Conservation (phyloP, 2,113 vertebrate species). For the Taxidea taxus region DNA sequence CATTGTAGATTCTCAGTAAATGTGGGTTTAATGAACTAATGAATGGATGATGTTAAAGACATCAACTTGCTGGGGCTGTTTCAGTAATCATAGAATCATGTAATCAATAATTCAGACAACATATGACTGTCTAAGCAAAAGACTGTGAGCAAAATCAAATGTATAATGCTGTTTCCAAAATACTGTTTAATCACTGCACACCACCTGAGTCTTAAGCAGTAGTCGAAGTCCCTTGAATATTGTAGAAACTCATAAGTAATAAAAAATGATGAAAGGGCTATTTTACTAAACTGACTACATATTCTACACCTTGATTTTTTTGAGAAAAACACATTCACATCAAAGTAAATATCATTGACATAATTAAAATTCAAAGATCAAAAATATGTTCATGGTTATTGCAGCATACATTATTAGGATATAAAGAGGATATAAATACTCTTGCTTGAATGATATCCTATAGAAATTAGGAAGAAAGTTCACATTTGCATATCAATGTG, state of each 20-base stretch:
- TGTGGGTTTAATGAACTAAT: not conserved
- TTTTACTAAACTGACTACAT: slow-evolving; percentile 14
- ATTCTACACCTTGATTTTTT: slow-evolving; percentile 43
- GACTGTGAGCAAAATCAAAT: not conserved
- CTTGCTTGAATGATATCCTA: slow-evolving; percentile 33
- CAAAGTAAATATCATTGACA: slow-evolving; percentile 41
- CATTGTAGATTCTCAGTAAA: not conserved
- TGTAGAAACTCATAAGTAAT: not conserved
- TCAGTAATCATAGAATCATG: not conserved
- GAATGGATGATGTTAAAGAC: not conserved
- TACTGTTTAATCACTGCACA: not conserved
- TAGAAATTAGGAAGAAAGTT: slow-evolving; percentile 56
- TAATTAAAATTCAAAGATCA: slow-evolving; percentile 45
- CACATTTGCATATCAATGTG: slow-evolving; percentile 63
- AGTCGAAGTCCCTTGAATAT: not conserved
- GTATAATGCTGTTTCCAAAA: not conserved
- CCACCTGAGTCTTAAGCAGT: not conserved
- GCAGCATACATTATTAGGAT: slow-evolving; percentile 27
- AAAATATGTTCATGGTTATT: not conserved
- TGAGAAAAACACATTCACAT: slow-evolving; percentile 9
- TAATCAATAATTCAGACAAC: too few species aligned
- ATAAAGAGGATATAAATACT: slow-evolving; percentile 58
- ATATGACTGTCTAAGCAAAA: not conserved
- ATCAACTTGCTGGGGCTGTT: not conserved
- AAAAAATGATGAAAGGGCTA: slow-evolving; percentile 1